Base-by-base conservation (phyloP, 2,113 vertebrate genomes). In the Sphaerodactylus townsendi region DNA sequence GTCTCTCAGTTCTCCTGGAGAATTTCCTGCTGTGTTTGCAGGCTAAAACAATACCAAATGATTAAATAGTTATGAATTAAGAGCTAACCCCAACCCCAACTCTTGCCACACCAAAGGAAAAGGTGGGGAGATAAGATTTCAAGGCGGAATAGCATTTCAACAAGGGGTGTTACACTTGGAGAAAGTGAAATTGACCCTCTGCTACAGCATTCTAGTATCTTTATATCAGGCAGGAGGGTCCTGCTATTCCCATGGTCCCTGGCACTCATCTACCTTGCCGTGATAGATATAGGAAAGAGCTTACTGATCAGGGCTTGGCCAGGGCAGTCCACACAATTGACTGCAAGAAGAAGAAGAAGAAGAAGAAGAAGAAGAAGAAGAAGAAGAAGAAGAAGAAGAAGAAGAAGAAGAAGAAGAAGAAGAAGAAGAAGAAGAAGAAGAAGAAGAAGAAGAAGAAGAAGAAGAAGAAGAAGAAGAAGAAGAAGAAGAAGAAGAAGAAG, bases 41-140 rank as follows among this genome's bases (percentile, higher is more conserved):
- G 28, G 37, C 28, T 48, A 10, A 35, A 69, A 37, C 25, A 39
- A 23, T 59, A 5, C 56, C 25, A 37, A 10, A 21, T 33, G 46
- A 48, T 33, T 37, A 53, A 48, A 5, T 46, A 46, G 33, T 64
- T 19, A 21, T 41, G 41, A 46, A 66, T 68, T 35, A 79, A 79
- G 28, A 35, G 10, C 5, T 15, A 21, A 46, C 9, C n/a, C n/a
- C n/a, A n/a, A n/a, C n/a, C n/a, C n/a, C n/a, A n/a, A 39, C 28
- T 48, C 33, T 70, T 46, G 70, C 33, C 79, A 81, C 66, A 56
- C 79, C 66, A 81, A 56, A 70, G 46, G 65, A 56, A 70, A 56
- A 37, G 48, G 10, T 81, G 66, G 11, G 56, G 46, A 48, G 65
- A 81, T 81, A 25, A 39, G 79, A 81, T 81, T 81, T 81, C 79